A percentile compares a stretch with the other conserved stretches of the same genome.
These are phyloP conservation scores for Aelia acuminata DNA, from an alignment of 2,888 invertebrate genomes.

Conservation along the genomic window DNA sequence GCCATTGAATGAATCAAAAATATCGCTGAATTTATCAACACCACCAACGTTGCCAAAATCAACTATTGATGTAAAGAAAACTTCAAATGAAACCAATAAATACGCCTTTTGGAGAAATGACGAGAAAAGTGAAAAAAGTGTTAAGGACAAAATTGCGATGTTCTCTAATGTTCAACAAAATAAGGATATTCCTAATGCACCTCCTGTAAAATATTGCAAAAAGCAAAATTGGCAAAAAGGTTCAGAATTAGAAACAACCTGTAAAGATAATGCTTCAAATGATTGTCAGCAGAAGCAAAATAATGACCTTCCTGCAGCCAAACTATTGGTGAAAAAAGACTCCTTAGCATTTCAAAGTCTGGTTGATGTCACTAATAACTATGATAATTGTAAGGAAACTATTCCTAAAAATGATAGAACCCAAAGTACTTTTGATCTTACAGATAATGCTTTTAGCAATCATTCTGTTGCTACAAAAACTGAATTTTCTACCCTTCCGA, in stretches of 20 bases:
- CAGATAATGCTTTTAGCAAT: slow-evolving; percentile 58
- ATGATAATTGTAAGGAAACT: slow-evolving; percentile 47
- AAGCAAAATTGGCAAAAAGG: background rate
- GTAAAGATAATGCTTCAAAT: background rate
- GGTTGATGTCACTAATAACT: slow-evolving; percentile 61
- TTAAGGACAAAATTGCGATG: slow-evolving; percentile 90
- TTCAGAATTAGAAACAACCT: background rate
- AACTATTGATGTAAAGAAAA: slow-evolving; percentile 42
- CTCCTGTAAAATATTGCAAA: slow-evolving; percentile 53
- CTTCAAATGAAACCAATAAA: slow-evolving; percentile 49
- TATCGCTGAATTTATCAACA: background rate
- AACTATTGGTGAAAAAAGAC: slow-evolving; percentile 62
- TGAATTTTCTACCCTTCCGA: slow-evolving; percentile 62
- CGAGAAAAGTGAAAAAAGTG: slow-evolving; percentile 84
- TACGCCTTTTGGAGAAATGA: slow-evolving; percentile 73
- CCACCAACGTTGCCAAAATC: background rate
- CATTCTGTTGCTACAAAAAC: slow-evolving; percentile 44
- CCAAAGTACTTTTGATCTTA: slow-evolving; percentile 65
- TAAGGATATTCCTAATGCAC: slow-evolving; percentile 66
- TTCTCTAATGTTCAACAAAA: slow-evolving; percentile 75
- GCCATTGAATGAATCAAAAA: slow-evolving; percentile 1
- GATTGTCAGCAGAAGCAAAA: slow-evolving; percentile 33
- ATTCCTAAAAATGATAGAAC: slow-evolving; percentile 61
- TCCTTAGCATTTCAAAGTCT: slow-evolving; percentile 61
- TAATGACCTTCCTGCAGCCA: background rate